phyloP scores from a whole-genome alignment of 1,140 invertebrate genomes.

The Diuraphis noxia region DNA sequence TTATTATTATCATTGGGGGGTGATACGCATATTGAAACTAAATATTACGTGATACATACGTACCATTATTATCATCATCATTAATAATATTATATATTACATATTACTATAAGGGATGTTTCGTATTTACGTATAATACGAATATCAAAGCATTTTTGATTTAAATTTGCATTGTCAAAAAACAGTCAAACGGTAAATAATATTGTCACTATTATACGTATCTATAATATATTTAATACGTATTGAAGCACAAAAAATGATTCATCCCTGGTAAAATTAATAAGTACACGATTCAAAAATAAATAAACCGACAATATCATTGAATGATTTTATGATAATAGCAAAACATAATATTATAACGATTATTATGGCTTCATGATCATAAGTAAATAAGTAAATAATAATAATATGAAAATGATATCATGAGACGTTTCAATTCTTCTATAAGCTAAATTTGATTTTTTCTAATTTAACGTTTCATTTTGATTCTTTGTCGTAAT shows the following conservation, averaged over 20 bases:
- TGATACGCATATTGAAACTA: neutral
- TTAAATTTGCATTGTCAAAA: neutral
- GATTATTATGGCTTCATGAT: neutral
- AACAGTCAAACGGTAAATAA: neutral
- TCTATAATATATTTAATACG: neutral
- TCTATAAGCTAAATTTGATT: neutral
- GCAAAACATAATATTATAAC: slow-evolving; percentile 21
- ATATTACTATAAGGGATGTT: neutral
- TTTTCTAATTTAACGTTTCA: neutral
- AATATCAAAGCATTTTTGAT: neutral
- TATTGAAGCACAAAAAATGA: neutral
- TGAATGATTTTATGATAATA: slow-evolving; percentile 22
- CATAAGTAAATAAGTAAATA: slow-evolving; percentile 3
- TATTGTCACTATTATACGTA: neutral
- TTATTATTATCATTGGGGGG: neutral
- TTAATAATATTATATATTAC: neutral
- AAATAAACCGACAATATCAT: neutral
- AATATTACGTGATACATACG: neutral
- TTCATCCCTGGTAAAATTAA: slow-evolving; percentile 8
- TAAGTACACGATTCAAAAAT: slow-evolving; percentile 1
- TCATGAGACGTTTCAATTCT: neutral
- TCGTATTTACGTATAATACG: neutral
- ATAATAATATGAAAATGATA: slow-evolving; percentile 24
- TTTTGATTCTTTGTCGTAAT: neutral
- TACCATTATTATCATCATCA: neutral